A percentile compares a stretch with the other conserved stretches of the same genome.
Evolutionary conservation across 1,140 invertebrate genomes (phyloP).

Genomic region (Vollenhovia emeryi): DNA sequence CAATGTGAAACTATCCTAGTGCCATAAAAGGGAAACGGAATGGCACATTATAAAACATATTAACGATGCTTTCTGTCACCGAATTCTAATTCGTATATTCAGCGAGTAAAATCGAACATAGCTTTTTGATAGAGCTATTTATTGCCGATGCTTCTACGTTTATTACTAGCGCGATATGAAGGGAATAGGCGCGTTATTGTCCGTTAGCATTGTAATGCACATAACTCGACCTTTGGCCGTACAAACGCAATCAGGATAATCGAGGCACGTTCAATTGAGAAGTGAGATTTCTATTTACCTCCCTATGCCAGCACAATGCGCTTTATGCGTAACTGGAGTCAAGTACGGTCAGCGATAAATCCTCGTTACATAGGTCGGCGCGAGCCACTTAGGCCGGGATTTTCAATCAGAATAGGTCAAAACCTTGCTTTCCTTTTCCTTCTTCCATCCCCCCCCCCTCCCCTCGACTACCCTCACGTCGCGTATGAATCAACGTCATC

Average conservation of each 20-base stretch:
- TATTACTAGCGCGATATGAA: neutral
- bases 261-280: conserved; percentile 62
- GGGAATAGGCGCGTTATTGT: conserved; percentile 33
- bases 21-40: neutral
- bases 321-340: conserved; percentile 63
- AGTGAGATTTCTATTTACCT: conserved; percentile 60
- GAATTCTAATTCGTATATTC: neutral
- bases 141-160: neutral
- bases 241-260: conserved; percentile 52
- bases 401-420: conserved; percentile 44
- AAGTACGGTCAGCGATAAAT: conserved; percentile 67
- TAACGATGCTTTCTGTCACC: neutral
- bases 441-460: no score
- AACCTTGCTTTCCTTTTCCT: neutral
- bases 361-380: conserved; percentile 59
- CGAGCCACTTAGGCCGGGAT: conserved; percentile 4
- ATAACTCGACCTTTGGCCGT: conserved; percentile 52
- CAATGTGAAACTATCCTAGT: neutral
- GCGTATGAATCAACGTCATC: neutral
- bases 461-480: neutral
- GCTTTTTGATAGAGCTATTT: neutral
- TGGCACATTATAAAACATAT: neutral
- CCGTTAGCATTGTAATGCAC: neutral
- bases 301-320: conserved; percentile 43
- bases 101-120: neutral